Evolutionary conservation across 2,113 vertebrate genomes (phyloP).

Genomic region (Heloderma charlesbogerti): DNA sequence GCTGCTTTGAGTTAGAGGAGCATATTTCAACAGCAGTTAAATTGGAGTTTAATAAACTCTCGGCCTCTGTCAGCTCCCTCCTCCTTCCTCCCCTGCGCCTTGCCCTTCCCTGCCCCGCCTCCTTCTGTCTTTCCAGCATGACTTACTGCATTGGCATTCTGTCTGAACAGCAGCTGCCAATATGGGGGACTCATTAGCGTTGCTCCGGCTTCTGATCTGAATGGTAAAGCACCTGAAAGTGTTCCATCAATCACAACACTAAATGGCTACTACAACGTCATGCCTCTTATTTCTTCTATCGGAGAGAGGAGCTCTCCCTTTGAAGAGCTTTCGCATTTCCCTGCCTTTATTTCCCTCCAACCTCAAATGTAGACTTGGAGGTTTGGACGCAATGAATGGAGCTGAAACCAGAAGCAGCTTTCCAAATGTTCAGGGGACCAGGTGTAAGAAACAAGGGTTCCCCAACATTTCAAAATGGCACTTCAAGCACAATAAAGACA

Average conservation of each 20-base stretch:
- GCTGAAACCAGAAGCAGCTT: neutral
- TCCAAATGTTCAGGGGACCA: neutral
- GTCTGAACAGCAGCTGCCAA: neutral
- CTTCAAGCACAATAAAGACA: neutral
- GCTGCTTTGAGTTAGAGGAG: constrained; percentile 45
- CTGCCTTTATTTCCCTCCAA: neutral
- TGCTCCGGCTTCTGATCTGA: rapidly evolving
- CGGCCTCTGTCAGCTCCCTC: constrained; percentile 21
- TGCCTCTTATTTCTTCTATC: rapidly evolving
- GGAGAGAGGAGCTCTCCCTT: neutral
- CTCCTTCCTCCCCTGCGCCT: neutral
- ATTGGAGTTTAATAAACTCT: constrained; percentile 56
- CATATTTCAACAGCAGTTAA: constrained; percentile 54
- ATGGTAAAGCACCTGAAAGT: neutral
- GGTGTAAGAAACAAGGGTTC: neutral
- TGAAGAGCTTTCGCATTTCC: neutral
- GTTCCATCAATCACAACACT: neutral
- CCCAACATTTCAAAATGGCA: neutral
- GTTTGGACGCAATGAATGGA: neutral
- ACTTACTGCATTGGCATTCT: neutral
- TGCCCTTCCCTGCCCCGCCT: neutral
- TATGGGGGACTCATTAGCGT: neutral
- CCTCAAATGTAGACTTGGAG: neutral
- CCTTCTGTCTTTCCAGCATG: neutral
- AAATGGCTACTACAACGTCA: rapidly evolving